Conservation (phyloP, 2,113 vertebrate genomes). For the Mesembrinibis cayennensis region DNA sequence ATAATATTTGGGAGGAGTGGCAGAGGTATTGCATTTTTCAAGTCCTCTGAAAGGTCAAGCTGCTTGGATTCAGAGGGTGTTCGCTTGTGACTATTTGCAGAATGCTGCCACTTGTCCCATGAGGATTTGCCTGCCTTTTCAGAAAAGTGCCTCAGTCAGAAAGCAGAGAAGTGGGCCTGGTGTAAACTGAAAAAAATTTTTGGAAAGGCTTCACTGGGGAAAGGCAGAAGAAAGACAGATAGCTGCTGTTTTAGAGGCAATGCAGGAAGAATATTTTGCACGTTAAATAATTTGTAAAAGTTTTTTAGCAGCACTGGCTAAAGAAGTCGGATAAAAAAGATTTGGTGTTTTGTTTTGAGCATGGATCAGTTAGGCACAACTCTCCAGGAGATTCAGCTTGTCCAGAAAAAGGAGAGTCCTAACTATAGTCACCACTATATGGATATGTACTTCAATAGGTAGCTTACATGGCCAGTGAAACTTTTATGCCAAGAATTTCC, state of each 20-base stretch:
- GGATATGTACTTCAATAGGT: not conserved
- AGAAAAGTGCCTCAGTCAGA: not conserved
- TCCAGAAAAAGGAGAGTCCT: not conserved
- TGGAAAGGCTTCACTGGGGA: not conserved
- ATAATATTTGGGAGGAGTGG: not conserved
- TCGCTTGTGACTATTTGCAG: not conserved
- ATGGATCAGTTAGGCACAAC: not conserved
- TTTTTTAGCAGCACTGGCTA: not conserved
- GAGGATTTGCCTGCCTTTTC: not conserved
- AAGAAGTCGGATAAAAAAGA: not conserved
- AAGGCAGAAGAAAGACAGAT: not conserved
- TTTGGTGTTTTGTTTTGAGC: not conserved
- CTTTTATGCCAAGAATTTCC: not conserved
- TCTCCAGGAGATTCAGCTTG: not conserved
- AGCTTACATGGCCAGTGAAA: not conserved
- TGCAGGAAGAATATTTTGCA: not conserved
- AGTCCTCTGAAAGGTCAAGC: not conserved
- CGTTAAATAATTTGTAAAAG: not conserved
- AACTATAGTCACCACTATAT: not conserved
- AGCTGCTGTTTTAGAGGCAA: not conserved
- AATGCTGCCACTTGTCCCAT: not conserved
- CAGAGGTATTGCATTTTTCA: slow-evolving; percentile 8
- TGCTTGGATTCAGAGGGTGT: not conserved
- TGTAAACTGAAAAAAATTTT: not conserved
- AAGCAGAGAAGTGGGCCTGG: not conserved